Conservation (phyloP, 2,888 invertebrate genomes). For the Drosophila ezoana region DNA sequence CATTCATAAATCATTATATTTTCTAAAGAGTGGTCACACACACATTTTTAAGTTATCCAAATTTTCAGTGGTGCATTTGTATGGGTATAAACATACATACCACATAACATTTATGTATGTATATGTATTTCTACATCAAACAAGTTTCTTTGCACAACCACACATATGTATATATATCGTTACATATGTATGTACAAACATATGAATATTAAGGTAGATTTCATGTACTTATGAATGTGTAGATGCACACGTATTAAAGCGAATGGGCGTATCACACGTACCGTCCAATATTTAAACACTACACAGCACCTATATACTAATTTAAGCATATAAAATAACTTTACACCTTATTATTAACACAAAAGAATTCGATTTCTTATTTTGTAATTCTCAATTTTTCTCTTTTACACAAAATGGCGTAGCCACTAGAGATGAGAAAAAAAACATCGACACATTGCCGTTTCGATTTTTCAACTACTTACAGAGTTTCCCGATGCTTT, state of each 20-base stretch:
- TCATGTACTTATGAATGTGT: slow-evolving; percentile 8
- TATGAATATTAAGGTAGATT: slow-evolving; percentile 23
- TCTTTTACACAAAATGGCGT: slow-evolving; percentile 69
- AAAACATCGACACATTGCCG: background rate
- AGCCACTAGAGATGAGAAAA: slow-evolving; percentile 36
- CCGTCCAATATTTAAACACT: slow-evolving; percentile 12
- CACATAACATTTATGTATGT: slow-evolving; percentile 1
- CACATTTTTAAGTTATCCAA: slow-evolving; percentile 4
- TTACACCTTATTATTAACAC: slow-evolving; percentile 7
- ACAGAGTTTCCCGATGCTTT: background rate
- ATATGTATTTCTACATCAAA: slow-evolving; percentile 36
- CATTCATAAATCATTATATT: slow-evolving; percentile 8
- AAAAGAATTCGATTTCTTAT: slow-evolving; percentile 19
- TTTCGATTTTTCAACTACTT: slow-evolving; percentile 1
- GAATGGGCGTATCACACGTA: slow-evolving; percentile 3
- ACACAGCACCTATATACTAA: slow-evolving; percentile 1
- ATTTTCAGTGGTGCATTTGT: slow-evolving; percentile 9
- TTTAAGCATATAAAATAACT: background rate
- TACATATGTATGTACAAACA: slow-evolving; percentile 16
- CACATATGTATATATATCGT: slow-evolving; percentile 22
- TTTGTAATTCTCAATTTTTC: slow-evolving; percentile 55
- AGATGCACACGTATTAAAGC: background rate
- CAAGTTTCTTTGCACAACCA: slow-evolving; percentile 47
- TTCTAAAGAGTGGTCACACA: background rate
- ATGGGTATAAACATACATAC: slow-evolving; percentile 13